Evolutionary conservation across 1,140 invertebrate genomes (phyloP), one percentile per base, ranked within the genome.

Genomic region (Piezodorus guildinii): DNA sequence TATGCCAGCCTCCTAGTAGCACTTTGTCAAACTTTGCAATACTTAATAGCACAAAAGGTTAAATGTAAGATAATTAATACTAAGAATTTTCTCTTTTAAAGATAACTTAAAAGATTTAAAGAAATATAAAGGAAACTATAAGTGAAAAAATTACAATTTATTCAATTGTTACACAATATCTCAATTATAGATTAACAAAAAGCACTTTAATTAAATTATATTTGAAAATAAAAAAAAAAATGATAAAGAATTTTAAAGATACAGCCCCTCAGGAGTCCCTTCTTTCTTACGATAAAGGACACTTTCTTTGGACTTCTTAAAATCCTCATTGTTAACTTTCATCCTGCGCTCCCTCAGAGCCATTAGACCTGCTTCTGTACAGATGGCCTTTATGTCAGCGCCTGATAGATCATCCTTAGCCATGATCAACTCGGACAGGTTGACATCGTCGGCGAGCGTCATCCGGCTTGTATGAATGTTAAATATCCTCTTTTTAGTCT

Each of bases 241-340:
- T n/a, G n/a, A 62, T 6, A 65, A 65, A 52, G 64, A 70, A 69
- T 71, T 69, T 85, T 94, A 99, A 73, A 99, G 83, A 81, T 99
- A 99, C 27, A 99, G 82, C 71, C 96, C 95, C 80, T 99, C 96
- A 9, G 96, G 96, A 56, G 95, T 97, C 66, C 96, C 95, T 81
- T 99, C 96, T 75, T 99, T 98, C 80, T 99, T 99, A 23, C 96
- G 83, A 76, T 99, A 99, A 16, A 99, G 78, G 58, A 99, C 96
- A 79, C 95, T 99, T 76, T 99, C 96, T 76, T 99, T 99, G 0
- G 96, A 96, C 75, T 99, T 99, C 73, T 92, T 92, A 74, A 99
- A 99, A 76, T 99, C 96, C 76, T 99, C 96, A 79, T 95, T 98
- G 30, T 94, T 99, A 15, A 99, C 97, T 78, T 98, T 98, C 96